Base-by-base conservation (phyloP, 2,113 vertebrate species). In the Natator depressus region DNA sequence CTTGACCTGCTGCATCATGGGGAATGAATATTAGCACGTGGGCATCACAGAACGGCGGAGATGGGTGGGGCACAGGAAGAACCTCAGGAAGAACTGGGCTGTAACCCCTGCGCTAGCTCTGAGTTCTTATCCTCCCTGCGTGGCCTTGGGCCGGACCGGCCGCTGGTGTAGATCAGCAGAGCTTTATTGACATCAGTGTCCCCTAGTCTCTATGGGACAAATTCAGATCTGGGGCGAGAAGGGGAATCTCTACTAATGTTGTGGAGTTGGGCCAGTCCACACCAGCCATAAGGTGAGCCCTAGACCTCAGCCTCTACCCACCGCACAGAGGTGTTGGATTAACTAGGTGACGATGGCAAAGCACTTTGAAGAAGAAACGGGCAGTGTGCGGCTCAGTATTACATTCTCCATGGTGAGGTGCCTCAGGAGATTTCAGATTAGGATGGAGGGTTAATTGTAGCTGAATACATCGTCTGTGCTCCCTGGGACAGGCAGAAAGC, bases 381-480 rank as follows among this genome's bases (percentile, higher is more conserved):
- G 6, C 17, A 1, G 1, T 6, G 20, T 0, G 2, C 7, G 19
- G 8, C 49, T 80, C 27, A 20, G 31, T 10, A 3, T 31, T 6
- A 1, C 25, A 53, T 2, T 3, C 8, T 65, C 20, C 51, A 2
- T 0, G 0, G 0, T 0, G 25, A 46, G n/a, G 51, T 7, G 19
- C 19, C 22, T 42, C 5, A 46, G 0, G 1, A 54, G 27, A 8
- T 11, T 59, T 0, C 57, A 80, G 82, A 2, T 4, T 57, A 78
- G n/a, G 65, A 22, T 72, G 65, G n/a, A 38, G 65, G 35, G 35
- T 22, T 72, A 38, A 72, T 38, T 3, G 25, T 4, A 14, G 2
- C 0, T 1, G 49, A 29, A 6, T 0, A 9, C 7, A 17, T 0
- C 0, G 0, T n/a, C 20, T 3, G 9, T 50, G 12, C 3, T 93